phyloP scores from a whole-genome alignment of 2,888 invertebrate genomes.

The Lasioglossum malachurum region DNA sequence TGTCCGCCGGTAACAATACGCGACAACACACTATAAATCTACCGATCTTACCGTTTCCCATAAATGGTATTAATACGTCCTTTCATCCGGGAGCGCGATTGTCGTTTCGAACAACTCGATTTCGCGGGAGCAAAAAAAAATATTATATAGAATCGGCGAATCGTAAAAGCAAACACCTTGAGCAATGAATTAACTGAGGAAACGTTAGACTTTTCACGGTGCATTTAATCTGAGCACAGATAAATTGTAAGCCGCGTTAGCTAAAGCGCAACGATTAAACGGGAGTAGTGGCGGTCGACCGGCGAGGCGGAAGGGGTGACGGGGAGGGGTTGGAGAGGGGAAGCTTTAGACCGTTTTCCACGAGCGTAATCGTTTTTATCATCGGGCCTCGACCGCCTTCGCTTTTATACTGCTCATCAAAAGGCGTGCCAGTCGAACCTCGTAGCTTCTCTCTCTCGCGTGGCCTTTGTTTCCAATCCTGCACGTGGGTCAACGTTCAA shows the following conservation, averaged over 20 bases:
- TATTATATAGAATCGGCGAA: not conserved
- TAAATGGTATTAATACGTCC: slow-evolving; percentile 41
- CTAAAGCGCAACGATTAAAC: slow-evolving; percentile 59
- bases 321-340: not conserved
- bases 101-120: slow-evolving; percentile 37
- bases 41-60: slow-evolving; percentile 39
- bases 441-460: slow-evolving; percentile 12
- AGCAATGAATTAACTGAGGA: not conserved
- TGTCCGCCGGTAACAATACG: not conserved
- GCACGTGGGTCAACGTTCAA: slow-evolving; percentile 58
- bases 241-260: slow-evolving; percentile 33
- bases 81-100: not conserved
- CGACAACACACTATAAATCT: slow-evolving; percentile 35
- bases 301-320: not conserved
- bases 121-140: not conserved
- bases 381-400: slow-evolving; percentile 37
- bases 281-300: not conserved
- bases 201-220: slow-evolving; percentile 17
- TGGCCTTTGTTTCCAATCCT: slow-evolving; percentile 67
- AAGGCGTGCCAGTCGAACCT: slow-evolving; percentile 53
- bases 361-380: slow-evolving; percentile 57
- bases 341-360: slow-evolving; percentile 29
- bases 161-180: slow-evolving; percentile 4
- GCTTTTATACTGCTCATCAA: slow-evolving; percentile 66
- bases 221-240: slow-evolving; percentile 7